Conservation (phyloP, 2,888 invertebrate species). For the Aphelenchoides bicaudatus region DNA sequence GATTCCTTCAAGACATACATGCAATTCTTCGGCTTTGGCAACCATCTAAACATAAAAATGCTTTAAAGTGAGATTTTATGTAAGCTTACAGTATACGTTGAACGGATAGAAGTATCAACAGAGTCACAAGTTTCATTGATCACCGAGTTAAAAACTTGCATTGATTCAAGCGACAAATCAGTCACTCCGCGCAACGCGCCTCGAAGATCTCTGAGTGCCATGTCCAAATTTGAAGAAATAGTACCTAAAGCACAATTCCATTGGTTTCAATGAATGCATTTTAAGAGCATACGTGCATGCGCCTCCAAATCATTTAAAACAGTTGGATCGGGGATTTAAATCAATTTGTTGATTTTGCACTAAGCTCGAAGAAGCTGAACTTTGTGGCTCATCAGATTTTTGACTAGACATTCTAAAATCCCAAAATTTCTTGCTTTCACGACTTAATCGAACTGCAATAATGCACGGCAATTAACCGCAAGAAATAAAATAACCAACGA, state of each 20-base stretch:
- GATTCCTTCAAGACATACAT: slow-evolving; percentile 45
- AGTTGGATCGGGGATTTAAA: slow-evolving; percentile 34
- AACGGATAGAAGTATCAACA: slow-evolving; percentile 51
- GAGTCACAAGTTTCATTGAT: slow-evolving; percentile 50
- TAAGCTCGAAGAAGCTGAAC: slow-evolving; percentile 4
- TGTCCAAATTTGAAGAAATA: slow-evolving; percentile 51
- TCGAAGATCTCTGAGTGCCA: slow-evolving; percentile 48
- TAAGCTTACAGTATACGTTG: slow-evolving; percentile 49
- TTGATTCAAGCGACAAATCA: slow-evolving; percentile 52
- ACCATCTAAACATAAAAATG: slow-evolving; percentile 43
- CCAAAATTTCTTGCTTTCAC: background rate
- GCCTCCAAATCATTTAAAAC: slow-evolving; percentile 48
- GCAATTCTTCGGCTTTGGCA: slow-evolving; percentile 57
- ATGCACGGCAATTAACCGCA: background rate
- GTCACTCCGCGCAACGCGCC: slow-evolving; percentile 51
- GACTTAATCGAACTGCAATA: background rate
- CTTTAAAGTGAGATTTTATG: background rate
- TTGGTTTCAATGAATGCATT: too few relatives aligned
- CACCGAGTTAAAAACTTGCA: slow-evolving; percentile 44
- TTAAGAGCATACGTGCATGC: slow-evolving; percentile 46
- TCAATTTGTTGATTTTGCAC: too few relatives aligned
- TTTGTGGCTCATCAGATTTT: too few relatives aligned
- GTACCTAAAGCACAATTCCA: too few relatives aligned
- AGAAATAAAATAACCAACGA: background rate
- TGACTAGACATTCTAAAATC: background rate